phyloP scores from a whole-genome alignment of 2,113 vertebrate species.

The Tonatia bakeri region DNA sequence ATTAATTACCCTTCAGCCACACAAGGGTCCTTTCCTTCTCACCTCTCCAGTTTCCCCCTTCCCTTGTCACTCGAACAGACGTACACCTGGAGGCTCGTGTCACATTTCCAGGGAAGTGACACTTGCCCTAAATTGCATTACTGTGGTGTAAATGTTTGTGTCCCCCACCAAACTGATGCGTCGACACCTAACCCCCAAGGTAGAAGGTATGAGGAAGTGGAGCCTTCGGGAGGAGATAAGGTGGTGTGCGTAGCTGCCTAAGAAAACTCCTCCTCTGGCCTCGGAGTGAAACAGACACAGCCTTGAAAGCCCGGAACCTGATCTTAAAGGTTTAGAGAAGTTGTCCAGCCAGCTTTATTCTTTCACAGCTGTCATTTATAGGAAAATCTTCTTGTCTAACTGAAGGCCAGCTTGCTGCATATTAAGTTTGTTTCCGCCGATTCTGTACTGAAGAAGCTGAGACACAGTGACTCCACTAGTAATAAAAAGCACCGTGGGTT shows the following conservation, averaged over 20 bases:
- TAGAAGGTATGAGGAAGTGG: neutral
- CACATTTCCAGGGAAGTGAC: neutral
- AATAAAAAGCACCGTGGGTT: neutral
- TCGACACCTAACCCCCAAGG: neutral
- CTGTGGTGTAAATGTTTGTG: neutral
- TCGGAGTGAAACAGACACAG: neutral
- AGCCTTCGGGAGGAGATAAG: neutral
- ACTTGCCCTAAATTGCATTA: neutral
- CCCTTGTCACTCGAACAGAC: neutral
- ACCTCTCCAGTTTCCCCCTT: neutral
- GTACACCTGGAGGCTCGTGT: neutral
- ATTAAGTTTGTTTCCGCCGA: neutral
- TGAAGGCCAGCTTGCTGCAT: neutral
- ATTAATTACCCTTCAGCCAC: neutral
- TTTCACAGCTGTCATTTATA: neutral
- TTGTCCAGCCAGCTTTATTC: neutral
- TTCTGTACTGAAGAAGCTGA: neutral
- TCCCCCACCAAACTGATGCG: neutral
- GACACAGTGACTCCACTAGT: neutral
- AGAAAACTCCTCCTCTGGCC: neutral
- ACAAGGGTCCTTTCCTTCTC: neutral
- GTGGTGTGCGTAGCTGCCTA: neutral
- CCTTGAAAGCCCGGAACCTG: neutral
- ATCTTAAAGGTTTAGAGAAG: neutral
- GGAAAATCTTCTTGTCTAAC: neutral